Evolutionary conservation across 2,797 vertebrate species (phyloP).

Genomic region (Microchirus variegatus): DNA sequence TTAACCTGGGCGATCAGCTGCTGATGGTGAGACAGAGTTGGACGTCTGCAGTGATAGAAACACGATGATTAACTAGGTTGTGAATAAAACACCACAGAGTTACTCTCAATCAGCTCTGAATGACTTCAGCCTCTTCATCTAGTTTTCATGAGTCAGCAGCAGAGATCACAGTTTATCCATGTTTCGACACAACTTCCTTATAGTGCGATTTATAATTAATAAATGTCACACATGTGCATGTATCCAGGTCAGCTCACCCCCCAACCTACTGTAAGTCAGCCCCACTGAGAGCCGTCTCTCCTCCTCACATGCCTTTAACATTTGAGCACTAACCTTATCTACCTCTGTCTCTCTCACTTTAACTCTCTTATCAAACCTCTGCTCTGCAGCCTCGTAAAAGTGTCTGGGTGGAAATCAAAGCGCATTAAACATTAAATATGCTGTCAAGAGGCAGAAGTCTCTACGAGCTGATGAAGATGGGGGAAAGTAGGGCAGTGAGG

Average conservation of each 20-base stretch:
- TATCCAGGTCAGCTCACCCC: background rate
- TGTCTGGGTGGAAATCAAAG: conserved; percentile 83
- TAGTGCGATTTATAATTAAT: background rate
- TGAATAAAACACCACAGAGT: conserved; percentile 4
- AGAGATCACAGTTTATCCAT: background rate
- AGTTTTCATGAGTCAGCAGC: conserved; percentile 12
- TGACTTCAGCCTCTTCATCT: background rate
- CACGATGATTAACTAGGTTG: background rate
- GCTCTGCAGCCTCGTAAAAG: conserved; percentile 54
- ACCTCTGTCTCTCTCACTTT: conserved; percentile 21
- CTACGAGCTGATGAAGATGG: conserved; percentile 68
- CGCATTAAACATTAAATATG: conserved; percentile 86
- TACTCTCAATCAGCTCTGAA: too few relatives aligned
- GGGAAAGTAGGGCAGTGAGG: conserved; percentile 79
- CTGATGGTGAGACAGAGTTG: too few relatives aligned
- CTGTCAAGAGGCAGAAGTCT: conserved; percentile 78
- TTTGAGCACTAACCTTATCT: conserved; percentile 43
- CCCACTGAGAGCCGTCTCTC: background rate
- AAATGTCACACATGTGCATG: background rate
- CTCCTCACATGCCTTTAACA: background rate
- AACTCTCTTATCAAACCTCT: conserved; percentile 41
- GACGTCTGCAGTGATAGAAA: background rate
- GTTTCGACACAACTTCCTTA: background rate
- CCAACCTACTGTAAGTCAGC: background rate
- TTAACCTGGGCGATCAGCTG: too few relatives aligned